Evolutionary conservation across 2,888 invertebrate genomes (phyloP).

Genomic region (Plebejus melissa): DNA sequence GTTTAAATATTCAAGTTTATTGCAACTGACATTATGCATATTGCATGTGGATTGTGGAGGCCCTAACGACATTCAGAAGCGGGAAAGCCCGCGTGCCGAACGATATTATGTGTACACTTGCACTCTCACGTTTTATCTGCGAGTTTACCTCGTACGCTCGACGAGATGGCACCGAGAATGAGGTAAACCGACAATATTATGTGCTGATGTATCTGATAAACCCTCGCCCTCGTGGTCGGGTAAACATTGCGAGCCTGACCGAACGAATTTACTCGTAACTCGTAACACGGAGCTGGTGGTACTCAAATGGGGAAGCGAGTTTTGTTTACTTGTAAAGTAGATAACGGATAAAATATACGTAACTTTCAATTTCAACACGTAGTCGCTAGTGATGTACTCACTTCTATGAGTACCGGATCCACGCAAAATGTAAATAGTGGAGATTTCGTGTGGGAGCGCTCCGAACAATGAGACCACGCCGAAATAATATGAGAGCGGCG

Average conservation of each 20-base stretch:
- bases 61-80: background rate
- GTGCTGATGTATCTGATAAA: background rate
- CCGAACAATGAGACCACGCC: background rate
- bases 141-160: background rate
- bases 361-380: background rate
- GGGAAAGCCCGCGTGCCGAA: background rate
- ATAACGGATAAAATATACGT: background rate
- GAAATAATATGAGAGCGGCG: background rate
- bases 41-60: background rate
- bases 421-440: background rate
- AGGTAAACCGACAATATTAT: background rate
- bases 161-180: background rate
- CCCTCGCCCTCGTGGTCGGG: background rate
- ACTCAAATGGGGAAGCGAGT: no score
- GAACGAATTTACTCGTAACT: background rate
- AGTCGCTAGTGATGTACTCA: background rate
- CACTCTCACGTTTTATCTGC: background rate
- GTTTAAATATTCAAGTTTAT: background rate
- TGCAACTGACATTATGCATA: background rate
- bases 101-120: background rate
- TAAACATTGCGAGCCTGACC: background rate
- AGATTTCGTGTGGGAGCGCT: background rate
- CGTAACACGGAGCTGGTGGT: no score
- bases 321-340: background rate
- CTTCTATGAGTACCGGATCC: background rate